Evolutionary conservation across 2,888 invertebrate species (phyloP).

Genomic region (Gerris lacustris): DNA sequence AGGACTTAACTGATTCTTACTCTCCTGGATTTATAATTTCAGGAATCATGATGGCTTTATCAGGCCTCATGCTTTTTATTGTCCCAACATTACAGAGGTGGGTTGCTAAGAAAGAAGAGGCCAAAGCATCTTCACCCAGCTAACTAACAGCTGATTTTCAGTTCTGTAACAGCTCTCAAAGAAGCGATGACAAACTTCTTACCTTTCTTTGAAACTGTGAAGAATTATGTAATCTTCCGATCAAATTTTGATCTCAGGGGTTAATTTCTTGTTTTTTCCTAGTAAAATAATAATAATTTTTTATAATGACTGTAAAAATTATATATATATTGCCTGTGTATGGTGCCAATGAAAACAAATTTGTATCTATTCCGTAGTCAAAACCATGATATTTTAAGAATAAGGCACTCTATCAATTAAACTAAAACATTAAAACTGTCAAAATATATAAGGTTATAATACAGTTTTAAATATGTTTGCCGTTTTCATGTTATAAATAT

Average conservation of each 20-base stretch:
- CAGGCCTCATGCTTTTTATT: conserved; percentile 75
- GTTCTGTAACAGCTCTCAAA: neutral
- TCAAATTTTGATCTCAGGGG: neutral
- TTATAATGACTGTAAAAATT: no score
- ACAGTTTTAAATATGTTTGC: no score
- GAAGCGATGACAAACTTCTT: neutral
- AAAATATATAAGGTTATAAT: no score
- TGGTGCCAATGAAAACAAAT: no score
- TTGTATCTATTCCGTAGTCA: no score
- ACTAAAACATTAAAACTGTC: no score
- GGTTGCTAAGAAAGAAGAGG: conserved; percentile 15
- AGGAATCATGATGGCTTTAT: conserved; percentile 70
- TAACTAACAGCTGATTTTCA: neutral
- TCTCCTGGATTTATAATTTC: conserved; percentile 79
- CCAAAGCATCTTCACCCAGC: neutral
- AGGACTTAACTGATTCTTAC: conserved; percentile 64
- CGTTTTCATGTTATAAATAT: no score
- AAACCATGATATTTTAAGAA: no score
- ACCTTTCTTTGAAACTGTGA: neutral
- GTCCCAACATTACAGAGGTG: conserved; percentile 59
- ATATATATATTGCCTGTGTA: no score
- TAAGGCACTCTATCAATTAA: no score
- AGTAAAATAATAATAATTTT: neutral
- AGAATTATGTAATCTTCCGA: neutral
- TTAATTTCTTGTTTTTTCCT: neutral